Base-by-base conservation (phyloP, 2,797 vertebrate species). In the Crocodylus rhombifer region DNA sequence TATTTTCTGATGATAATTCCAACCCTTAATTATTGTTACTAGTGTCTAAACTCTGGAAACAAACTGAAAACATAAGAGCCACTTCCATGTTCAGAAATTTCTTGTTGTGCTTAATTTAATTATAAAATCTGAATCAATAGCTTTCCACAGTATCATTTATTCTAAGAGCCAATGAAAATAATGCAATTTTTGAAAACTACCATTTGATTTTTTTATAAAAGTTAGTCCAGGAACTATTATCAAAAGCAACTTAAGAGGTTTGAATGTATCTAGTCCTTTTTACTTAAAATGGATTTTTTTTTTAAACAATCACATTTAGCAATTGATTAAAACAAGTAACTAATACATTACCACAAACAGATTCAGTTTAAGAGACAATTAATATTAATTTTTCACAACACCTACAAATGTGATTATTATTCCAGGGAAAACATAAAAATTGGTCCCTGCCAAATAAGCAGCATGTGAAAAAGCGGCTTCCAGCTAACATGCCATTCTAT, bases 161-260 rank as follows among this genome's bases (percentile, higher is more conserved):
- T 84, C 25, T 18, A 28, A 30, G 3, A 3, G 4, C 7, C 33
- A 71, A 80, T 82, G 28, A 93, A 88, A 6, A 78, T 30, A 92
- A 86, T 4, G 9, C 1, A 84, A 11, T 78, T 92, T 91, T 89
- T 89, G 69, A 93, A 91, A 91, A 8, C 15, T 79, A 11, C 5
- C 71, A 92, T n/a, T 63, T 88, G 90, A 58, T 74, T 94, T 51
- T 95, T 90, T 82, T 30, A 30, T 30, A 89, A 42, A 76, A 88
- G 14, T 84, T 82, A 92, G 14, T 80, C 25, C 11, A 84, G 87
- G 74, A 82, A 94, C 65, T 2, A 18, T 67, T 73, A 57, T 36
- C 25, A 91, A 62, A 21, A 33, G 28, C 12, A 78, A 69, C 28
- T 67, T 74, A 26, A 88, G 58, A 92, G 76, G 6, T 42, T 81